Evolutionary conservation across 2,113 vertebrate species (phyloP).

Genomic region (Fregata magnificens): DNA sequence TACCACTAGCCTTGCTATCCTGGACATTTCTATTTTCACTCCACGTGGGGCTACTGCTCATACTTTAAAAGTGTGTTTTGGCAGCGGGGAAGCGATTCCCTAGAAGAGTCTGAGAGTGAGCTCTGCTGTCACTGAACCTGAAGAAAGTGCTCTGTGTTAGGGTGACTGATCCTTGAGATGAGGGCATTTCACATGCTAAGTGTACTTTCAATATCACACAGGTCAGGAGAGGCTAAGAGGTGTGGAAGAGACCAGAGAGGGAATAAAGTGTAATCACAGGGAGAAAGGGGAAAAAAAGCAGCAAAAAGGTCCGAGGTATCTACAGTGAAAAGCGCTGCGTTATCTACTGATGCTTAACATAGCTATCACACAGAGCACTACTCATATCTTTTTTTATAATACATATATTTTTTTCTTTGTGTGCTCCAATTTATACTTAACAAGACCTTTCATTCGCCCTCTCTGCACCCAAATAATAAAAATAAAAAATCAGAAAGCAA

Average conservation of each 20-base stretch:
- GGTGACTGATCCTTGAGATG: neutral
- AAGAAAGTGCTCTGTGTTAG: neutral
- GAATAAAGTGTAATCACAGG: neutral
- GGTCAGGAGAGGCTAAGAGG: neutral
- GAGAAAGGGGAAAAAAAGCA: neutral
- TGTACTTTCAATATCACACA: neutral
- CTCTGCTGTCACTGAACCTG: neutral
- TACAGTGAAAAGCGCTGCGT: neutral
- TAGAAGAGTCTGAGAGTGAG: neutral
- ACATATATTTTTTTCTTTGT: neutral
- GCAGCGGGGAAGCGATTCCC: neutral
- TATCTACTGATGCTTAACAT: conserved; percentile 15
- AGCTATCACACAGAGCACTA: neutral
- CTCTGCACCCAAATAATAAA: neutral
- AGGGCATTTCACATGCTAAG: neutral
- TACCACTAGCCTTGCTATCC: neutral
- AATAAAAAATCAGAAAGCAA: neutral
- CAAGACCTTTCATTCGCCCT: neutral
- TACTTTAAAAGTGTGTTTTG: neutral
- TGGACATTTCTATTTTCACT: neutral
- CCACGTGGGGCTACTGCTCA: neutral
- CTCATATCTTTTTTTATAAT: neutral
- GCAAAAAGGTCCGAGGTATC: neutral
- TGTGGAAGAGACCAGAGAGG: neutral
- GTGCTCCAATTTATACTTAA: conserved; percentile 2